These are phyloP conservation scores for Megalops atlanticus DNA, from an alignment of 2,113 vertebrate genomes.

Conservation along the genomic window DNA sequence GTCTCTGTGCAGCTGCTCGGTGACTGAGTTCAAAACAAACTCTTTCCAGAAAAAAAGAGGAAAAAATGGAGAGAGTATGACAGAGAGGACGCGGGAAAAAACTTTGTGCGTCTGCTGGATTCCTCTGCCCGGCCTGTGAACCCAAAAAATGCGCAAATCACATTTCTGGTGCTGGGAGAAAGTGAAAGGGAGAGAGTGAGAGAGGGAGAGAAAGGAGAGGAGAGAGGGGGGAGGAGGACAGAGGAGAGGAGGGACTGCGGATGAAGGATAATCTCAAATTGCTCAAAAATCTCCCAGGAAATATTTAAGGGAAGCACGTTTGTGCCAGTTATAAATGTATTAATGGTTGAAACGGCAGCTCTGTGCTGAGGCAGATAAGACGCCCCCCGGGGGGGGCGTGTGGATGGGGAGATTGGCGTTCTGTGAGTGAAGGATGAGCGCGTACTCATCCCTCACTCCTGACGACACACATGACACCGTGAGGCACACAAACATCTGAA, in stretches of 20 bases:
- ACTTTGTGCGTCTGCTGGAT: constrained; percentile 57
- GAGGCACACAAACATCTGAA: constrained; percentile 44
- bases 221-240: not conserved
- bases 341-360: constrained; percentile 48
- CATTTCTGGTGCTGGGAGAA: constrained; percentile 51
- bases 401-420: constrained; percentile 51
- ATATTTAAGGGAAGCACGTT: constrained; percentile 57
- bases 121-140: constrained; percentile 64
- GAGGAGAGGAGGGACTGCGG: constrained; percentile 44
- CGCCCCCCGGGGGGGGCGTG: constrained; percentile 26
- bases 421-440: constrained; percentile 24
- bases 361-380: constrained; percentile 28
- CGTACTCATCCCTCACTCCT: constrained; percentile 17
- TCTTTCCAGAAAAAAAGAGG: constrained; percentile 54
- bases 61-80: constrained; percentile 16
- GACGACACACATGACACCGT: constrained; percentile 23
- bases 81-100: constrained; percentile 30
- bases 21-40: constrained; percentile 43
- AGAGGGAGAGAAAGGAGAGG: constrained; percentile 35
- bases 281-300: constrained; percentile 64
- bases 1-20: constrained; percentile 14
- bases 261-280: constrained; percentile 70
- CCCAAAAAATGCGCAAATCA: constrained; percentile 58
- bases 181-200: constrained; percentile 34
- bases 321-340: constrained; percentile 62